phyloP scores from a whole-genome alignment of 2,797 vertebrate genomes.

The Danio jaintianensis region DNA sequence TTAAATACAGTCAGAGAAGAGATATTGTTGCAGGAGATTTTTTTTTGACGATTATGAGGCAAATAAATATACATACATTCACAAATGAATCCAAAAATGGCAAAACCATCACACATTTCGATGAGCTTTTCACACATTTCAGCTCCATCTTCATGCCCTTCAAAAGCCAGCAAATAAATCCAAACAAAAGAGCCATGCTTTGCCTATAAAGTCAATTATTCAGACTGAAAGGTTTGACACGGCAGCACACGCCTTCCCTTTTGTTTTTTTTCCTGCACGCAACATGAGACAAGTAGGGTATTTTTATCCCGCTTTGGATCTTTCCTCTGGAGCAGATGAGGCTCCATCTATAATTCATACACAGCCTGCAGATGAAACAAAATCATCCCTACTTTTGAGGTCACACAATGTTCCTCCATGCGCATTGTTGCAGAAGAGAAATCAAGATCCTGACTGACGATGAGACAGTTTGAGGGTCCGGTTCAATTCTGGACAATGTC shows the following conservation, averaged over 20 bases:
- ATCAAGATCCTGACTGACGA: constrained; percentile 30
- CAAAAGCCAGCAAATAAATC: constrained; percentile 5
- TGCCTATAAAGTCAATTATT: constrained; percentile 34
- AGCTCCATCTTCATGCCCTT: neutral
- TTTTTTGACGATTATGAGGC: too few species aligned
- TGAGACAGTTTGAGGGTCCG: constrained; percentile 11
- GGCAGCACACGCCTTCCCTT: constrained; percentile 29
- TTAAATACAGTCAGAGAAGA: too few species aligned
- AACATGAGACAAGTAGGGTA: constrained; percentile 51
- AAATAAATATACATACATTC: too few species aligned
- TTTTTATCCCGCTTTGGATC: constrained; percentile 56
- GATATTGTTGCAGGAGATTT: too few species aligned
- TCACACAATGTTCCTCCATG: constrained; percentile 42
- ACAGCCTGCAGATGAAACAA: constrained; percentile 51
- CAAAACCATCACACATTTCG: too few species aligned
- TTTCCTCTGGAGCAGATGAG: constrained; percentile 53
- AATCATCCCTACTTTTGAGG: constrained; percentile 50
- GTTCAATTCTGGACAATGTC: constrained; percentile 25
- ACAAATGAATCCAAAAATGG: too few species aligned
- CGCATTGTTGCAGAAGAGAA: constrained; percentile 29
- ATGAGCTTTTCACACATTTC: too few species aligned
- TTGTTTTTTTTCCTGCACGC: constrained; percentile 54
- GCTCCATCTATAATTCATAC: constrained; percentile 61
- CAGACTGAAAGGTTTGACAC: constrained; percentile 44
- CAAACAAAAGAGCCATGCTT: constrained; percentile 4